These are phyloP conservation scores for Vidua macroura DNA, from an alignment of 2,113 vertebrate species.

Conservation along the genomic window DNA sequence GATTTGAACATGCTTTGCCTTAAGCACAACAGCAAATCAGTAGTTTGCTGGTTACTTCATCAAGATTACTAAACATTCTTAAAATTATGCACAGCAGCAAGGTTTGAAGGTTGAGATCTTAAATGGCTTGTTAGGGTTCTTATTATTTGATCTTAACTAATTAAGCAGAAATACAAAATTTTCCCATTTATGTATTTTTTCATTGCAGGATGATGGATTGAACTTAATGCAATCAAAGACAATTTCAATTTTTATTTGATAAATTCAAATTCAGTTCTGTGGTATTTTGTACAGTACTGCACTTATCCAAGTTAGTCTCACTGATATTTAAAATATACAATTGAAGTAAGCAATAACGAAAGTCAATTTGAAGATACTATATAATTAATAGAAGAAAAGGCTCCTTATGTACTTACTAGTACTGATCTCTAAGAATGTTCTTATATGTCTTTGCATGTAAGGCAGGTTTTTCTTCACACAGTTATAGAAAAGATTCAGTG, in stretches of 20 bases:
- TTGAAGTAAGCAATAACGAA: neutral
- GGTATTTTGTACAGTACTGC: neutral
- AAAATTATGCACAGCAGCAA: neutral
- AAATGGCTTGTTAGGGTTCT: neutral
- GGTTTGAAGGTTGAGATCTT: neutral
- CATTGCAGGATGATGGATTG: neutral
- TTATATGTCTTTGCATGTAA: neutral
- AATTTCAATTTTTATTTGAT: neutral
- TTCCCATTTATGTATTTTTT: neutral
- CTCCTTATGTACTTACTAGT: neutral
- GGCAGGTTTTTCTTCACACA: neutral
- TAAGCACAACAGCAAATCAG: neutral
- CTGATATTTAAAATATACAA: neutral
- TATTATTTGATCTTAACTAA: neutral
- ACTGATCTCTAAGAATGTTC: neutral
- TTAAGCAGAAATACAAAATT: neutral
- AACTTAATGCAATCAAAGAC: neutral
- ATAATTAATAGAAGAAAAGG: neutral
- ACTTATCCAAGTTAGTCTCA: neutral
- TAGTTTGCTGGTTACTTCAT: neutral
- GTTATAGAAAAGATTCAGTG: neutral
- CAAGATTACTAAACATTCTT: neutral
- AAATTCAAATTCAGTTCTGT: neutral
- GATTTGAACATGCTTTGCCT: neutral
- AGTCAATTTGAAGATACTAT: neutral